Base-by-base conservation (phyloP, 2,797 vertebrate species). In the Crypturellus tataupa region DNA sequence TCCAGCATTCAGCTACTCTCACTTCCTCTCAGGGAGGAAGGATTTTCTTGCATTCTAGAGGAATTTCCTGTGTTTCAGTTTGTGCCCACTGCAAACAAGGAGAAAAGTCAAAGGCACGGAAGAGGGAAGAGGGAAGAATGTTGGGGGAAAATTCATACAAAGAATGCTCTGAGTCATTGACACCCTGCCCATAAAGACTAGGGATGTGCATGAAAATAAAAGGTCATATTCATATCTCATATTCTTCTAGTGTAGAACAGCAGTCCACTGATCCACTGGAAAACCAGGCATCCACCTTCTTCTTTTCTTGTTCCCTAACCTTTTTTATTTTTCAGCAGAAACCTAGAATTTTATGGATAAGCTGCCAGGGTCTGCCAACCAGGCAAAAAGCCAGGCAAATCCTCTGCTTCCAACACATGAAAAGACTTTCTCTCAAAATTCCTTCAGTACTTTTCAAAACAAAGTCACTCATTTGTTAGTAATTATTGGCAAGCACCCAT, bases 161-260 rank as follows among this genome's bases (percentile, higher is more conserved):
- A 85, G 84, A 55, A 10, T 88, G 11, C 15, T 81, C 27, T 6
- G 44, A 35, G 42, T 64, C 31, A 11, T n/a, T 72, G 69, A 31
- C 18, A 19, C 4, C 2, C 9, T 71, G 21, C 37, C 60, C 44
- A 71, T n/a, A 60, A 13, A 59, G 39, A 10, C 19, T 6, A 6
- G 29, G 31, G 10, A 40, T 35, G 29, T 35, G 17, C 18, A 37
- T 5, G 40, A 68, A 13, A 75, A 51, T 39, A 27, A 80, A 13
- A 62, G 55, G 25, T 10, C 70, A 25, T 0, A 0, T 72, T 78
- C 13, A 10, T 37, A 10, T 40, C 31, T 29, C 35, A 0, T 4
- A 23, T 20, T 8, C 3, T 79, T 23, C n/a, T 27, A 20, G 33
- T 76, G 31, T 11, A 87, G 55, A 87, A 40, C 9, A 18, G 16